A percentile compares a stretch with the other conserved stretches of the same genome.
Conservation (phyloP, 2,888 invertebrate species). For the Drosophila hawaiiensis region DNA sequence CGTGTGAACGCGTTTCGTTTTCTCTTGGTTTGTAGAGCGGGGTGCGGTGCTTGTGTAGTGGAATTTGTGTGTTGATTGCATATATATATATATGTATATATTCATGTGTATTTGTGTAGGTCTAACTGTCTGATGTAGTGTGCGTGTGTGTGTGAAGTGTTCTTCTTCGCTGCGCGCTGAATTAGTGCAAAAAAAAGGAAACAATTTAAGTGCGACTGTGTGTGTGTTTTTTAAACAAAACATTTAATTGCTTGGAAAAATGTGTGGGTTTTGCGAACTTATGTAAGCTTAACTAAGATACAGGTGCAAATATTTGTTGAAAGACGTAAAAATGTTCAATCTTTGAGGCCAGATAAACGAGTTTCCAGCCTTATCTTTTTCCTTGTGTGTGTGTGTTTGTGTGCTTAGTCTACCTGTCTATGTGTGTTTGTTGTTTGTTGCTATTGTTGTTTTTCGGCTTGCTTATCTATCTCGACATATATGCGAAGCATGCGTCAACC, state of each 20-base stretch:
- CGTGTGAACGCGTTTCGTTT: slow-evolving; percentile 58
- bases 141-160: slow-evolving; percentile 62
- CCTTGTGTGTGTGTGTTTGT: slow-evolving; percentile 24
- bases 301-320: slow-evolving; percentile 68
- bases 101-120: slow-evolving; percentile 15
- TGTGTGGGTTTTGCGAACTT: slow-evolving; percentile 52
- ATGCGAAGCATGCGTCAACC: slow-evolving; percentile 81
- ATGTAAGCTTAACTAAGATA: slow-evolving; percentile 63
- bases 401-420: slow-evolving; percentile 4
- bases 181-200: slow-evolving; percentile 75
- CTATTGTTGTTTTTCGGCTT: slow-evolving; percentile 35
- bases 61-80: slow-evolving; percentile 48
- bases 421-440: slow-evolving; percentile 18
- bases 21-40: slow-evolving; percentile 44
- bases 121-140: slow-evolving; percentile 29
- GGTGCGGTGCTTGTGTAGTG: slow-evolving; percentile 58
- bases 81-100: slow-evolving; percentile 15
- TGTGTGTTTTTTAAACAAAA: slow-evolving; percentile 59
- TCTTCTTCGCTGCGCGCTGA: slow-evolving; percentile 66
- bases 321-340: slow-evolving; percentile 66
- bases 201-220: slow-evolving; percentile 53
- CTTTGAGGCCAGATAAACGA: slow-evolving; percentile 71
- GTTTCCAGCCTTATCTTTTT: slow-evolving; percentile 62
- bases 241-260: slow-evolving; percentile 39
- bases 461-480: slow-evolving; percentile 79